These are phyloP conservation scores for Pemphigus obesinymphae DNA, from an alignment of 1,140 invertebrate species.

Conservation along the genomic window DNA sequence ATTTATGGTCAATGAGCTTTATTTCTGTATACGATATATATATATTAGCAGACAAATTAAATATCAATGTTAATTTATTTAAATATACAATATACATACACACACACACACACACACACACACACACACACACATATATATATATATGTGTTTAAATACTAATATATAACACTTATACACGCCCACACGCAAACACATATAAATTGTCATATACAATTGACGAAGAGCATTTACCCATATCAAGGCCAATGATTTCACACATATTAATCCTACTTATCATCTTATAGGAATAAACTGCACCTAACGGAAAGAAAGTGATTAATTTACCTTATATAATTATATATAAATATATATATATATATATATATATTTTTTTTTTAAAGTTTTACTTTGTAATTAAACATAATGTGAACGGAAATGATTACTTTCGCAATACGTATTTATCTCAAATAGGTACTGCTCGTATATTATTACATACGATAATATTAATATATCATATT, in stretches of 20 bases:
- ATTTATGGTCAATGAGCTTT: background rate
- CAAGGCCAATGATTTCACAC: background rate
- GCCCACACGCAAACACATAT: background rate
- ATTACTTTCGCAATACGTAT: too few relatives aligned
- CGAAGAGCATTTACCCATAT: background rate
- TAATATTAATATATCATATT: too few relatives aligned
- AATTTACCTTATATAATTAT: background rate
- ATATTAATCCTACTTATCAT: conserved; percentile 9
- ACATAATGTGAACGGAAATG: background rate
- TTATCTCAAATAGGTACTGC: too few relatives aligned
- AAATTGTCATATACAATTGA: background rate
- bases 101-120: too few relatives aligned
- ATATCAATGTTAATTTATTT: background rate
- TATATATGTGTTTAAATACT: too few relatives aligned
- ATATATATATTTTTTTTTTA: too few relatives aligned
- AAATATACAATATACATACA: background rate
- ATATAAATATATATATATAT: too few relatives aligned
- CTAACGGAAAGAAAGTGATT: background rate
- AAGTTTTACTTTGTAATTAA: background rate
- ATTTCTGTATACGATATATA: too few relatives aligned
- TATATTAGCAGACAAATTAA: background rate
- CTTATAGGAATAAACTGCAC: background rate
- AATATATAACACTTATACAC: background rate
- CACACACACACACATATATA: too few relatives aligned
- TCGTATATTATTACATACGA: background rate